Evolutionary conservation across 2,797 vertebrate species (phyloP), one percentile per base, ranked within the genome.

Genomic region (Lerista edwardsae): DNA sequence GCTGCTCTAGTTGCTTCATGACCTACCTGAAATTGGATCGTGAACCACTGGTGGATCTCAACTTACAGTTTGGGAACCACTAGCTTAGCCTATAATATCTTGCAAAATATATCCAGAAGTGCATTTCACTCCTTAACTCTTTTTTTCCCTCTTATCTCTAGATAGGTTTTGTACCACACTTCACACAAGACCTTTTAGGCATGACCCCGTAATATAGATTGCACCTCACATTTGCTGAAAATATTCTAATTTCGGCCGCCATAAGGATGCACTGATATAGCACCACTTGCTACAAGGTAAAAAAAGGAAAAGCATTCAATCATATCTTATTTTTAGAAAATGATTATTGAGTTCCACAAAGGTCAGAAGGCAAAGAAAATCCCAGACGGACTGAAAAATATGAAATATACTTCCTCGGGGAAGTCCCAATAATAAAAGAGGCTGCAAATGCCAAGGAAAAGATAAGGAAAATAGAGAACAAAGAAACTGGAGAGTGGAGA

Each of bases 351-450:
- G 83, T 90, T 91, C 88, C 81, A 57, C 62, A 90, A 93, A 90
- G 83, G 79, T 89, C 85, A 91, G 44, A 55, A 39, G 91, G 77
- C 55, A 89, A 80, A 82, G 83, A 84, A 91, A 86, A 88, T 86
- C 77, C 86, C 36, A 84, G 87, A 85, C 9, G 65, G 80, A 79
- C 75, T 57, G 83, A 90, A 73, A 6, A 31, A 55, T 0, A 3
- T 76, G 55, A 91, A 90, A 89, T 85, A 86, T 91, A 84, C 36
- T 83, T n/a, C n/a, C n/a, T n/a, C 64, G 84, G 72, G 23, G 62
- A 86, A 73, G 25, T 44, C n/a, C 72, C 72, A 27, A 55, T 84
- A 82, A 90, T 72, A 77, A 47, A 82, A 86, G 67, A 83, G 6
- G 90, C 71, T 86, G 75, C n/a, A 84, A 83, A 91, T 71, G 36